Evolutionary conservation across 2,888 invertebrate genomes (phyloP), one percentile per base, ranked within the genome.

Genomic region (Diplolepis rosae): DNA sequence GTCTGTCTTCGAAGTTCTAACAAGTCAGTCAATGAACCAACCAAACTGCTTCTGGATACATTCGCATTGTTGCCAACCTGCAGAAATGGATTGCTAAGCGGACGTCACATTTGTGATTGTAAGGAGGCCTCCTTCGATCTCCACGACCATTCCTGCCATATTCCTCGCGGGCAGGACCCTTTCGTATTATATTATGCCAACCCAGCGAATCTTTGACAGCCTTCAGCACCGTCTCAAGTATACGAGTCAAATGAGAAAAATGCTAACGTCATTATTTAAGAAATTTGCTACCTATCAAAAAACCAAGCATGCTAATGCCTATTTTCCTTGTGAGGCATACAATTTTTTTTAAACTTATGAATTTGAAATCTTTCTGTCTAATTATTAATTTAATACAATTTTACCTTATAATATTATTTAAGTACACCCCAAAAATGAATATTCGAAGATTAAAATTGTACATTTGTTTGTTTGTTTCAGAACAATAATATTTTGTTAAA

Each of bases 91-190:
- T 83, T 79, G 82, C 79, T 80, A 78, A 82, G 80, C 84, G 83
- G 75, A 82, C 82, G 77, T 76, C 80, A 80, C 82, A 84, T 85
- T 85, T 86, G 85, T 83, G 82, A 86, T 84, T 85, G 83, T 83
- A 85, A 85, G 80, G 72, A 84, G 83, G 77, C 73, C 76, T 74
- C 30, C 70, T 42, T 66, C 70, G 70, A 70, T 66, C 65, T 66
- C 32, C 45, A 45, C 66, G 54, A 67, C 72, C 74, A 54, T 67
- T 51, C 71, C 22, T 68, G 70, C 75, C 72, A 75, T 71, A 73
- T 75, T 76, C 80, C 50, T 71, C 70, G 42, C 69, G 27, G 65
- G 51, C 66, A 42, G 32, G 67, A 61, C 45, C 42, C 48, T 66
- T 67, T 39, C 39, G 24, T 61, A 39, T 61, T 61, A 35, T 61